Evolutionary conservation across 92 coral and sea anemone species (phyloP), one percentile per base, ranked within the genome.

Genomic region (Phenganax subtilis): DNA sequence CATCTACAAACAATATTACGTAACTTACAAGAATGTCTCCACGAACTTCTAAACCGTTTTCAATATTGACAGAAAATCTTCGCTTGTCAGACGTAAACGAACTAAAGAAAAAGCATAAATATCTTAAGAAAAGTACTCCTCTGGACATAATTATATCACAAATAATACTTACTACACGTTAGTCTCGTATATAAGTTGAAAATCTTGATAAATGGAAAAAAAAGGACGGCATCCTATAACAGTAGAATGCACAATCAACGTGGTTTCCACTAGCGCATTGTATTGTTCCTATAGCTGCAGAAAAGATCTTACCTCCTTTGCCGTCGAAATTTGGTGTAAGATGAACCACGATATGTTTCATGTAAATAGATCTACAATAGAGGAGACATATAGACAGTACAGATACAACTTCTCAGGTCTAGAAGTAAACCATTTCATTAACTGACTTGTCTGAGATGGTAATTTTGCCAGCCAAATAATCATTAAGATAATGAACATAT

Each of bases 401-500:
- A 66, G 58, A 15, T 71, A 9, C 29, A 66, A 31, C 54, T 7
- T 63, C 51, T 6, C 12, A 54, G 7, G 31, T 6, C 9, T 1
- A 16, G 53, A 54, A 51, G 56, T 12, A 44, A 58, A 44, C 11
- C 1, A 44, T 15, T 57, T 17, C 15, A 61, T 0, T 20, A 20
- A 89, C 93, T 86, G 84, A 93, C 98, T 81, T 85, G 65, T 93
- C 87, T 61, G 88, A 86, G 6, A 94, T 89, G 67, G 86, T 89
- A 51, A 94, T 85, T 81, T 89, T 92, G 17, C 92, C 92, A 60
- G 87, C 96, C 57, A 94, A 79, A 79, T 89, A 92, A 84, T 94
- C 98, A 80, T 97, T 89, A 70, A 94, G 91, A 78, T 94, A 94
- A 85, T 94, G 98, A 51, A 94, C 98, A 59, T 94, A 94, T 90